Evolutionary conservation across 2,888 invertebrate genomes (phyloP).

Genomic region (Phorcus lineatus): DNA sequence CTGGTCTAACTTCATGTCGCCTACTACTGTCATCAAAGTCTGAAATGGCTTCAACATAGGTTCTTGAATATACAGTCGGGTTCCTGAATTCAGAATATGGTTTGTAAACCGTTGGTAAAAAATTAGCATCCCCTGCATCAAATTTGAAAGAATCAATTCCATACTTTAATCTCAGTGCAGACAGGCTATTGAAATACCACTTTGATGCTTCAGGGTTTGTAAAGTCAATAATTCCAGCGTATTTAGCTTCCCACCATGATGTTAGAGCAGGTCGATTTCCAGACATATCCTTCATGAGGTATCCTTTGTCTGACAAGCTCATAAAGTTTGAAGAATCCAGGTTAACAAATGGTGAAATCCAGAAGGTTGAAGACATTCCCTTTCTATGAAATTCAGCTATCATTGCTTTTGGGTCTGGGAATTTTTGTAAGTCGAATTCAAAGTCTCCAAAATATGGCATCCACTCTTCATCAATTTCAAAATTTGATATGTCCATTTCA

Average conservation of each 20-base stretch:
- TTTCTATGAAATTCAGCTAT: conserved; percentile 77
- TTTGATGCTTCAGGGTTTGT: conserved; percentile 88
- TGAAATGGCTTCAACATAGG: conserved; percentile 57
- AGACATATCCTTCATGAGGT: conserved; percentile 74
- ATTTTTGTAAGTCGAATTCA: conserved; percentile 82
- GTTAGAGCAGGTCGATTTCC: conserved; percentile 74
- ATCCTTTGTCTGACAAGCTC: conserved; percentile 82
- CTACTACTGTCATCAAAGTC: conserved; percentile 83
- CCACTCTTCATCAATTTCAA: conserved; percentile 89
- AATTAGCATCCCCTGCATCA: conserved; percentile 81
- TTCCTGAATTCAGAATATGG: conserved; percentile 41
- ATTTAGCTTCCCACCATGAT: conserved; percentile 88
- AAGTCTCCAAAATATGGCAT: conserved; percentile 90
- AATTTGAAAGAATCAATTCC: conserved; percentile 92
- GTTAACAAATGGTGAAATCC: conserved; percentile 77
- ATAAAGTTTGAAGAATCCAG: conserved; percentile 87
- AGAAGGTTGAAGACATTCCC: conserved; percentile 86
- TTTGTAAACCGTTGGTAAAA: conserved; percentile 54
- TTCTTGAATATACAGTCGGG: conserved; percentile 54
- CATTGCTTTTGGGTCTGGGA: conserved; percentile 81
- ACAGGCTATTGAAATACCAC: conserved; percentile 85
- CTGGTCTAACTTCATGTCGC: conserved; percentile 81
- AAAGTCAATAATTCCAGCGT: conserved; percentile 85
- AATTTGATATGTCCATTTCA: conserved; percentile 58
- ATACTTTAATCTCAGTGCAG: conserved; percentile 81